Conservation (phyloP, 2,888 invertebrate species). For the Cosmia trapezina region DNA sequence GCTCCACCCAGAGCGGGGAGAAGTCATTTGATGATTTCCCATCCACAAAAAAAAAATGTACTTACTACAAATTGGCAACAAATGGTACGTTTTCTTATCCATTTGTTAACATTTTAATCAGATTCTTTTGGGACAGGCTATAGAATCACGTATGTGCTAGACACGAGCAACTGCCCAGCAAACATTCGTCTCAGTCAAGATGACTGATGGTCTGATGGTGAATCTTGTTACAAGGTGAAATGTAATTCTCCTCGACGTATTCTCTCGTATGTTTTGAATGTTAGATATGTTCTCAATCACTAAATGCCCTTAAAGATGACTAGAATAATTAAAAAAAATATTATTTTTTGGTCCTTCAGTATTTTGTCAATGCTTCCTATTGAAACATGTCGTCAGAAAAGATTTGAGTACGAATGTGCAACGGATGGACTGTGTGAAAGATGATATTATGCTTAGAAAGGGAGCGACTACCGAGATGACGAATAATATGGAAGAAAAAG, state of each 20-base stretch:
- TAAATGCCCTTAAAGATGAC: neutral
- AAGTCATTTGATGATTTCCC: too few species aligned
- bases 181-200: conserved; percentile 13
- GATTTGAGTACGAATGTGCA: too few species aligned
- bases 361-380: too few species aligned
- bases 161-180: neutral
- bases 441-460: too few species aligned
- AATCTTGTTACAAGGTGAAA: neutral
- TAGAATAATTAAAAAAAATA: neutral
- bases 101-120: neutral
- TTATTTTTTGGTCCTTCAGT: neutral
- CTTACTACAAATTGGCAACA: neutral
- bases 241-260: neutral
- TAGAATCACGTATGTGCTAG: neutral
- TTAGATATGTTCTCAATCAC: neutral
- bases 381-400: too few species aligned
- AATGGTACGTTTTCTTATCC: too few species aligned
- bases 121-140: neutral
- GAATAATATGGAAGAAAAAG: too few species aligned
- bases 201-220: conserved; percentile 21
- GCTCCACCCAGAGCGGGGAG: too few species aligned
- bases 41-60: too few species aligned
- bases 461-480: too few species aligned
- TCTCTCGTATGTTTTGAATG: neutral
- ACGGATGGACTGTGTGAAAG: too few species aligned